Evolutionary conservation across 2,113 vertebrate genomes (phyloP).

Genomic region (Addax nasomaculatus): DNA sequence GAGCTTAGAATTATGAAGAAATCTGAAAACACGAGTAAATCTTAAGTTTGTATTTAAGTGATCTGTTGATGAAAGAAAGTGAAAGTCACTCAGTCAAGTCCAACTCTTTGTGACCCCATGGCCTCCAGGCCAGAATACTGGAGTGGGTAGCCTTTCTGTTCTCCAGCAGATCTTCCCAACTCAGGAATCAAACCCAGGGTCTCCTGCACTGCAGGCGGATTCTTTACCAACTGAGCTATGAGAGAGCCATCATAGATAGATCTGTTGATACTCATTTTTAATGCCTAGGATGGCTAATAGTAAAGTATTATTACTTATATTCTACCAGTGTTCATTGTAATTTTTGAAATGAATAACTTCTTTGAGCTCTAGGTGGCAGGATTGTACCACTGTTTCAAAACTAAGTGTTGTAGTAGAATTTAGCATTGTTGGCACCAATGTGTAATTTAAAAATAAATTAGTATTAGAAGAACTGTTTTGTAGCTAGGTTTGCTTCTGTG

Average conservation of each 20-base stretch:
- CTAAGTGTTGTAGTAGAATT: background rate
- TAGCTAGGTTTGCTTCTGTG: background rate
- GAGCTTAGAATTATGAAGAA: background rate
- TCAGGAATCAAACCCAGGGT: background rate
- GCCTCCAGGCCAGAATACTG: background rate
- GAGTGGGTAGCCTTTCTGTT: background rate
- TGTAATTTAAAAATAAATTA: slow-evolving; percentile 13
- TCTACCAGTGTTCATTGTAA: background rate
- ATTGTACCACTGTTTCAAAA: slow-evolving; percentile 38
- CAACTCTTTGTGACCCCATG: background rate
- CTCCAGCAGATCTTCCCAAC: background rate
- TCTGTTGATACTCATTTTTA: background rate
- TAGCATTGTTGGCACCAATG: background rate
- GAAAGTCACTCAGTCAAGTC: background rate
- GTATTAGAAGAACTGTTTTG: background rate
- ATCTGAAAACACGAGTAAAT: background rate
- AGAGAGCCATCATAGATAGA: background rate
- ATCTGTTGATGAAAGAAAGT: background rate
- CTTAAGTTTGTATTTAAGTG: background rate
- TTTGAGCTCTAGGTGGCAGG: slow-evolving; percentile 82
- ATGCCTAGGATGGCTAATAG: background rate
- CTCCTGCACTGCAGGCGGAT: background rate
- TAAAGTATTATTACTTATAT: background rate
- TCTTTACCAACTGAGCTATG: background rate
- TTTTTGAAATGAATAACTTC: background rate